Conservation (phyloP, 2,888 invertebrate genomes). For the Odontomyia ornata region DNA sequence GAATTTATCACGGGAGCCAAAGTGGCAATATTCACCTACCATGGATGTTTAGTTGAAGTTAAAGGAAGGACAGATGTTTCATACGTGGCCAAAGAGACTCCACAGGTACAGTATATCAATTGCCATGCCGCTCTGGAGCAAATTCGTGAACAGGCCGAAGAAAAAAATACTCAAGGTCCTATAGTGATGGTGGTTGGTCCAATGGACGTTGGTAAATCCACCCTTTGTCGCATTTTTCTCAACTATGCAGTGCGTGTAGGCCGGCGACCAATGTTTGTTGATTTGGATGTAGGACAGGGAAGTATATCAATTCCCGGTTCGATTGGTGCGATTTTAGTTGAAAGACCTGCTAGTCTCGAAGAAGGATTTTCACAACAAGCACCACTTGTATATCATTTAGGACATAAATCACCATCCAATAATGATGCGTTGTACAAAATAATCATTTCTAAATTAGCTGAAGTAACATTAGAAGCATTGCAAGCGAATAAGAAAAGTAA, state of each 20-base stretch:
- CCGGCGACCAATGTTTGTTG: conserved; percentile 89
- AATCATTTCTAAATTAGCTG: conserved; percentile 84
- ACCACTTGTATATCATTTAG: conserved; percentile 93
- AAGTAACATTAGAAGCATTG: conserved; percentile 83
- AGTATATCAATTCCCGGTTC: conserved; percentile 92
- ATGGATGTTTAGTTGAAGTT: conserved; percentile 88
- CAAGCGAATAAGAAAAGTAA: conserved; percentile 87
- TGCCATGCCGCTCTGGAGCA: conserved; percentile 95
- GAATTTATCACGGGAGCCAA: conserved; percentile 90
- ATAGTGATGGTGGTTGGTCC: conserved; percentile 93
- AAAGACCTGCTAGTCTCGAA: conserved; percentile 91
- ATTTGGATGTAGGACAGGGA: conserved; percentile 95
- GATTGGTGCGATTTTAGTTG: conserved; percentile 88
- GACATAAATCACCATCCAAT: conserved; percentile 78
- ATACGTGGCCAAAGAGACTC: conserved; percentile 95
- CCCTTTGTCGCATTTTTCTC: conserved; percentile 84
- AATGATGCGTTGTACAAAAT: conserved; percentile 88
- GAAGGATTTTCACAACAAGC: conserved; percentile 95
- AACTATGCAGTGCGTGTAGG: conserved; percentile 96
- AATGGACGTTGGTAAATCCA: conserved; percentile 95
- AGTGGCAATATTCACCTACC: conserved; percentile 95
- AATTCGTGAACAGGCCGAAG: conserved; percentile 83
- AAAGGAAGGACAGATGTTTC: conserved; percentile 91
- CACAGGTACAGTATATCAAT: conserved; percentile 95
- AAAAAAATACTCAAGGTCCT: conserved; percentile 77